Conservation (phyloP, 2,113 vertebrate species). For the Elachura formosa region DNA sequence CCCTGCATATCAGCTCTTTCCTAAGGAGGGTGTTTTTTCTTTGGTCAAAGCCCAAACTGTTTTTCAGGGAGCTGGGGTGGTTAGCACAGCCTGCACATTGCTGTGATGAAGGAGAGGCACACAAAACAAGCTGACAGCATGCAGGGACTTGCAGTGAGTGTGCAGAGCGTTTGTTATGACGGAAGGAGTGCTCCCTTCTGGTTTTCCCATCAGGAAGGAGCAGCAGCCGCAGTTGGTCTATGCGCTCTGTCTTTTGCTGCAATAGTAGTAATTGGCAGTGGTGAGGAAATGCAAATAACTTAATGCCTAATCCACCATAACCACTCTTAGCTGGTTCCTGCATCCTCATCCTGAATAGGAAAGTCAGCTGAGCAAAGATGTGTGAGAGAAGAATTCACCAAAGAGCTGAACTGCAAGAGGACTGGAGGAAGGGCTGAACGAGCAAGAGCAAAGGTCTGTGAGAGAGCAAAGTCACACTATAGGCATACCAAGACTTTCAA, state of each 20-base stretch:
- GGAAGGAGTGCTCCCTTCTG: constrained; percentile 5
- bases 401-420: background rate
- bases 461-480: background rate
- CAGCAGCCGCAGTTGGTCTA: background rate
- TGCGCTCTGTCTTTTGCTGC: background rate
- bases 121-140: background rate
- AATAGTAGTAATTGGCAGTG: background rate
- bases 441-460: background rate
- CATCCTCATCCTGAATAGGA: background rate
- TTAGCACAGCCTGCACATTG: background rate
- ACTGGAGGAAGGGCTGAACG: background rate
- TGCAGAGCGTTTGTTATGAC: background rate
- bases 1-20: background rate
- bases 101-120: background rate
- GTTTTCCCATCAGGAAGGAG: background rate
- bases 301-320: constrained; percentile 13
- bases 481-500: background rate
- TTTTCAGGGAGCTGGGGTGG: background rate
- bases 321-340: background rate
- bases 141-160: background rate
- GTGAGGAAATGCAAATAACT: constrained; percentile 11
- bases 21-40: background rate
- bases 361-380: background rate
- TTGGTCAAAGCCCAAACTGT: background rate
- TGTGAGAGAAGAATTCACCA: background rate